A percentile compares a stretch with the other conserved stretches of the same genome.
phyloP scores from a whole-genome alignment of 1,140 invertebrate species.

The Lineus longissimus region DNA sequence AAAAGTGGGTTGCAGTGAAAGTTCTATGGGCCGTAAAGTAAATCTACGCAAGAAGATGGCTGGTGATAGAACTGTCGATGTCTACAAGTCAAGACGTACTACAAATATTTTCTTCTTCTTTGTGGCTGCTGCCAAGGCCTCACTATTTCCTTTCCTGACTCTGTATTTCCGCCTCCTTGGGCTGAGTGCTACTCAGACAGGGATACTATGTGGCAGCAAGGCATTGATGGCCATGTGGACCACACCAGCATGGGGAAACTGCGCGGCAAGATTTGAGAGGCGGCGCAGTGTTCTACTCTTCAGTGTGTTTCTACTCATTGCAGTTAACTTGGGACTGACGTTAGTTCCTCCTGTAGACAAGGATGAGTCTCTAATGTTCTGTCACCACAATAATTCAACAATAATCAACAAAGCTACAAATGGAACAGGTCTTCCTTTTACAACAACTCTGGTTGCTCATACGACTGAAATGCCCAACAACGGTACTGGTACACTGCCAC shows the following conservation, averaged over 20 bases:
- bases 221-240: conserved; percentile 40
- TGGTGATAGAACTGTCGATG: neutral
- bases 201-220: conserved; percentile 40
- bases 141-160: conserved; percentile 45
- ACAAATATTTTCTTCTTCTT: conserved; percentile 44
- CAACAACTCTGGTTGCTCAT: no score
- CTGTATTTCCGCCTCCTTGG: conserved; percentile 43
- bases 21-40: neutral
- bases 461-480: no score
- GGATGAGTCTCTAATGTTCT: neutral
- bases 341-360: conserved; percentile 10
- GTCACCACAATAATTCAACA: neutral
- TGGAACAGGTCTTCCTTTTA: neutral
- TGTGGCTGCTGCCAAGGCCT: conserved; percentile 42
- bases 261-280: conserved; percentile 36
- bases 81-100: no score
- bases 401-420: neutral
- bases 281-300: conserved; percentile 37
- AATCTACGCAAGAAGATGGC: neutral
- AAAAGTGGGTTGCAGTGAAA: no score
- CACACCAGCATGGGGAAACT: conserved; percentile 44
- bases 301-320: conserved; percentile 40
- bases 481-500: no score
- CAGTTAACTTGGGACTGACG: conserved; percentile 32
- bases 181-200: conserved; percentile 39